Conservation (phyloP, 2,113 vertebrate genomes). For the Psettodes erumei region DNA sequence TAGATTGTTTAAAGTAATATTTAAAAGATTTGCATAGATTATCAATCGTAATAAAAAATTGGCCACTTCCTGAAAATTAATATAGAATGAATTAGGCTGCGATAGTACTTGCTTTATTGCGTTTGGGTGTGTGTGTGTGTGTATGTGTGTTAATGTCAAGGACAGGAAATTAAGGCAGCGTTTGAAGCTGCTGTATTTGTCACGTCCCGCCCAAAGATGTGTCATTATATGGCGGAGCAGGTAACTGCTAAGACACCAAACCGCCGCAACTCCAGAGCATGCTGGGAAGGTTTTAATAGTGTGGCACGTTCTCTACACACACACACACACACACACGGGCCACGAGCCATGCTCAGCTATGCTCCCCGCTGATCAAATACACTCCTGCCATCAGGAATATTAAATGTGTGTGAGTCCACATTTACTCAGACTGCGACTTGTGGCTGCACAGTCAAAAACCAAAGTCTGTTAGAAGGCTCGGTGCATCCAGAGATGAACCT, state of each 20-base stretch:
- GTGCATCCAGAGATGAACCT: conserved; percentile 30
- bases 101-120: conserved; percentile 71
- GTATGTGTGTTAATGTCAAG: conserved; percentile 59
- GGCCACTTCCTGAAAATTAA: conserved; percentile 78
- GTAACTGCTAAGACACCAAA: conserved; percentile 37
- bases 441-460: conserved; percentile 36
- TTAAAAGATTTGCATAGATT: conserved; percentile 83
- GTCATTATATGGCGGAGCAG: conserved; percentile 41
- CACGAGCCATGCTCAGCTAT: conserved; percentile 12
- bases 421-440: conserved; percentile 39
- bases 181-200: conserved; percentile 71
- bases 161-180: conserved; percentile 74
- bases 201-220: conserved; percentile 55
- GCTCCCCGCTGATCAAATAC: conserved; percentile 65
- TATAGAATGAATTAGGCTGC: conserved; percentile 75
- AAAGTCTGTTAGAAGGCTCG: conserved; percentile 38
- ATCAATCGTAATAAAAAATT: conserved; percentile 72
- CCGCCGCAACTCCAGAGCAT: conserved; percentile 25
- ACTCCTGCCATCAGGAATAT: conserved; percentile 55
- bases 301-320: conserved; percentile 28
- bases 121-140: conserved; percentile 49
- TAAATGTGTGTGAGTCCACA: conserved; percentile 49
- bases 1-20: conserved; percentile 74
- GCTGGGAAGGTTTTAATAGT: conserved; percentile 49
- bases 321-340: no score